phyloP scores from a whole-genome alignment of 2,888 invertebrate genomes.

The Nyleta sp. region DNA sequence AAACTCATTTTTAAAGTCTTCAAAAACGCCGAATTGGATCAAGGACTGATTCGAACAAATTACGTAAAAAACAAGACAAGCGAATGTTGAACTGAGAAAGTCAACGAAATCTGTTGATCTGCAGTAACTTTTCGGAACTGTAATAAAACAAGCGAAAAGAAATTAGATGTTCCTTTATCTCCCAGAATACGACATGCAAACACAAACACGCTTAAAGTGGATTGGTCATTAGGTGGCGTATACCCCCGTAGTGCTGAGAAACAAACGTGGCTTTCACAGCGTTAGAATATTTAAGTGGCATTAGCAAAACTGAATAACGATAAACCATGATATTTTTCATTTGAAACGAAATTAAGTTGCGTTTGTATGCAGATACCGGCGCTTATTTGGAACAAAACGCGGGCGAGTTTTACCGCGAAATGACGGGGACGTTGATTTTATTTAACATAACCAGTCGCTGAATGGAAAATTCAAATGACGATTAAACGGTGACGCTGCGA shows the following conservation, averaged over 20 bases:
- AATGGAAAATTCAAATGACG: conserved; percentile 3
- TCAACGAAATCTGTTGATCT: too few species aligned
- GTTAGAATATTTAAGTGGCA: conserved; percentile 30
- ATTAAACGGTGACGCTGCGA: neutral
- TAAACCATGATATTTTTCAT: conserved; percentile 25
- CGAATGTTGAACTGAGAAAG: too few species aligned
- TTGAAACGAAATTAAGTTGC: conserved; percentile 20
- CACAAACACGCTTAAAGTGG: neutral
- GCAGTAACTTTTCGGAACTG: too few species aligned
- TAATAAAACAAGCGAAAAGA: too few species aligned
- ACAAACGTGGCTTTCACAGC: conserved; percentile 19
- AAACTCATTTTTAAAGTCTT: too few species aligned
- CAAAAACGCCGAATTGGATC: too few species aligned
- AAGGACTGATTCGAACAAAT: too few species aligned
- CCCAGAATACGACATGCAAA: neutral
- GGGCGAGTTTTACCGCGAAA: neutral
- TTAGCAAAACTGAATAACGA: conserved; percentile 9
- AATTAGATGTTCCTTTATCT: too few species aligned
- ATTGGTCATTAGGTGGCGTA: conserved; percentile 19
- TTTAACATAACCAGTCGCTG: neutral
- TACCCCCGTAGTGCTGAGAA: neutral
- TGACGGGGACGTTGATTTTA: conserved; percentile 1
- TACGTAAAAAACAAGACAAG: too few species aligned
- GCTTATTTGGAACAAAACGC: conserved; percentile 10
- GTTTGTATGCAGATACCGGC: conserved; percentile 17